These are phyloP conservation scores for Anagrus nilaparvatae DNA, from an alignment of 1,140 invertebrate genomes.

Conservation along the genomic window DNA sequence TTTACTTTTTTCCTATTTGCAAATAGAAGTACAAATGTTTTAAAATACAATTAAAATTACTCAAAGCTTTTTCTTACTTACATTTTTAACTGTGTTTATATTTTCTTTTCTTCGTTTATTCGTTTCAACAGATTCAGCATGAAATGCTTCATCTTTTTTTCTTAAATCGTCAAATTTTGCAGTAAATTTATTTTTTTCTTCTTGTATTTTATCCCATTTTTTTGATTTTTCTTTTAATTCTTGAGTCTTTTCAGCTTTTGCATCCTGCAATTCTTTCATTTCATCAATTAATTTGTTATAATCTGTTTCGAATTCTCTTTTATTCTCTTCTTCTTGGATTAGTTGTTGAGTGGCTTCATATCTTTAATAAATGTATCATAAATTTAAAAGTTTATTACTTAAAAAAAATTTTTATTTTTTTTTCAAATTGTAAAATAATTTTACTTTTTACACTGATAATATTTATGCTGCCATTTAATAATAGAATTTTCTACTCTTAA, in stretches of 20 bases:
- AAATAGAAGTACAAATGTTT: constrained; percentile 2
- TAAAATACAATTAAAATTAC: not conserved
- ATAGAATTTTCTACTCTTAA: constrained; percentile 71
- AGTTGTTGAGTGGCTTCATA: constrained; percentile 36
- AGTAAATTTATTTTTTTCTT: constrained; percentile 34
- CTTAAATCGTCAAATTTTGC: constrained; percentile 48
- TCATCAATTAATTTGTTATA: constrained; percentile 42
- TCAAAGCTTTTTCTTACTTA: constrained; percentile 16
- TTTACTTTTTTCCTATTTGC: constrained; percentile 48
- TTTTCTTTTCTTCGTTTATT: constrained; percentile 58
- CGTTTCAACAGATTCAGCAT: constrained; percentile 51
- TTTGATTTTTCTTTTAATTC: constrained; percentile 50
- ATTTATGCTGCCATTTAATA: constrained; percentile 38
- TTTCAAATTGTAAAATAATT: constrained; percentile 11
- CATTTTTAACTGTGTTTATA: constrained; percentile 29
- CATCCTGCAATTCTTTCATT: constrained; percentile 44
- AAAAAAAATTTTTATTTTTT: not conserved
- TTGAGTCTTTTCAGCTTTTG: constrained; percentile 44
- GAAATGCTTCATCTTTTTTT: constrained; percentile 50
- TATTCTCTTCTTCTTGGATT: constrained; percentile 42
- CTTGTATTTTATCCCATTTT: constrained; percentile 35
- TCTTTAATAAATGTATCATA: constrained; percentile 17
- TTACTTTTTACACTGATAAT: constrained; percentile 44
- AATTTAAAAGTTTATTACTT: constrained; percentile 8
- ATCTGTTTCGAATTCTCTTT: constrained; percentile 46